phyloP scores from a whole-genome alignment of 2,888 invertebrate genomes.

The Eupithecia subumbrata region DNA sequence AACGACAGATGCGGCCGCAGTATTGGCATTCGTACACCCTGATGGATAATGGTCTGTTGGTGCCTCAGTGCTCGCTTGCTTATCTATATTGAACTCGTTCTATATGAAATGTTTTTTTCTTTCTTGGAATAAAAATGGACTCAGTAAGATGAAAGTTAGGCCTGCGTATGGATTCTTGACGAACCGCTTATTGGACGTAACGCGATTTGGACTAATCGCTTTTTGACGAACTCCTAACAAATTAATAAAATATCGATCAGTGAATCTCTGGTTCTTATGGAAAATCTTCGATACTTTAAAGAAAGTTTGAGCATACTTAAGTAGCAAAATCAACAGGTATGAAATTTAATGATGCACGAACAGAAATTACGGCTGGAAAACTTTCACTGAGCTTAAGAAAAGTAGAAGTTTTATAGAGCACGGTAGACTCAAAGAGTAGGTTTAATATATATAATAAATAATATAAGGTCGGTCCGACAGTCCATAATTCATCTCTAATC shows the following conservation, averaged over 20 bases:
- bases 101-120: neutral
- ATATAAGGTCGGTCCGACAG: neutral
- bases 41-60: no score
- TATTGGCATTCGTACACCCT: no score
- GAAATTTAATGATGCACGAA: slow-evolving; percentile 24
- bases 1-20: no score
- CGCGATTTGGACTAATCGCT: no score
- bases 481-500: slow-evolving; percentile 35
- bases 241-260: neutral
- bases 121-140: neutral
- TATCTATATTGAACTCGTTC: no score
- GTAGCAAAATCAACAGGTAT: slow-evolving; percentile 24
- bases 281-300: slow-evolving; percentile 11
- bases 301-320: slow-evolving; percentile 18
- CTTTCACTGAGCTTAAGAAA: slow-evolving; percentile 15
- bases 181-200: no score
- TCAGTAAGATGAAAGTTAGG: neutral
- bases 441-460: slow-evolving; percentile 23
- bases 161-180: no score
- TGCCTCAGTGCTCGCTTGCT: no score
- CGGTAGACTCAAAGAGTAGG: neutral
- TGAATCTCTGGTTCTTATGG: neutral
- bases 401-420: slow-evolving; percentile 7
- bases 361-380: slow-evolving; percentile 21
- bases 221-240: no score